Percentiles rank a stretch among this genome's conserved stretches.
Conservation (phyloP, 1,140 invertebrate genomes). For the Lepidotrigona ventralis region DNA sequence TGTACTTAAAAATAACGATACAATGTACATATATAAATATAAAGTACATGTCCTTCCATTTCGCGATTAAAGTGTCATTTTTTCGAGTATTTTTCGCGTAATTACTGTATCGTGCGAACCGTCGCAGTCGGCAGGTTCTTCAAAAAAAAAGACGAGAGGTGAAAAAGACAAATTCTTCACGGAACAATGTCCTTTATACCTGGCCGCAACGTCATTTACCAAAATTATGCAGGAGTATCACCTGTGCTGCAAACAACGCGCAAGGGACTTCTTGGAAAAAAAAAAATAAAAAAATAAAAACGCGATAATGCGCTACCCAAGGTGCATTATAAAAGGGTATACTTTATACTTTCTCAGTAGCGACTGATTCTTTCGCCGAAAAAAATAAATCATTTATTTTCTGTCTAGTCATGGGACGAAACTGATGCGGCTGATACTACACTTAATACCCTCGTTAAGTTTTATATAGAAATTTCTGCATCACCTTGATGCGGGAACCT, state of each 20-base stretch:
- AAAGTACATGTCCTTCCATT: background rate
- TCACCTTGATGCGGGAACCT: background rate
- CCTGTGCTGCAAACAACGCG: background rate
- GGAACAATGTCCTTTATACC: slow-evolving; percentile 36
- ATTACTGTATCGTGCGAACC: slow-evolving; percentile 17
- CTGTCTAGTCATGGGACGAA: slow-evolving; percentile 13
- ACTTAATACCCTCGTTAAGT: slow-evolving; percentile 9
- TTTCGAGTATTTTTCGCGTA: background rate
- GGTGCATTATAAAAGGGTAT: background rate
- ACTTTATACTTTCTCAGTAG: background rate
- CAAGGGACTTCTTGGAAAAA: background rate
- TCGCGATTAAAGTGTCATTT: slow-evolving; percentile 18
- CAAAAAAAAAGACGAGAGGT: too few species aligned
- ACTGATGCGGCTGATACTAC: slow-evolving; percentile 18
- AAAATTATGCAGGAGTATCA: slow-evolving; percentile 25
- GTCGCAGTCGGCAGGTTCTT: background rate
- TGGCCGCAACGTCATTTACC: background rate
- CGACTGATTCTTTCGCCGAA: background rate
- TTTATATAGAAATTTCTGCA: slow-evolving; percentile 26
- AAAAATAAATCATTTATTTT: slow-evolving; percentile 22
- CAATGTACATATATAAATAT: background rate
- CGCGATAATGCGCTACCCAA: background rate
- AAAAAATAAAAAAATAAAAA: background rate
- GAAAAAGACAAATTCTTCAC: background rate
- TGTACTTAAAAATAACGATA: background rate